Evolutionary conservation across 2,113 vertebrate genomes (phyloP).

Genomic region (Pterocles gutturalis): DNA sequence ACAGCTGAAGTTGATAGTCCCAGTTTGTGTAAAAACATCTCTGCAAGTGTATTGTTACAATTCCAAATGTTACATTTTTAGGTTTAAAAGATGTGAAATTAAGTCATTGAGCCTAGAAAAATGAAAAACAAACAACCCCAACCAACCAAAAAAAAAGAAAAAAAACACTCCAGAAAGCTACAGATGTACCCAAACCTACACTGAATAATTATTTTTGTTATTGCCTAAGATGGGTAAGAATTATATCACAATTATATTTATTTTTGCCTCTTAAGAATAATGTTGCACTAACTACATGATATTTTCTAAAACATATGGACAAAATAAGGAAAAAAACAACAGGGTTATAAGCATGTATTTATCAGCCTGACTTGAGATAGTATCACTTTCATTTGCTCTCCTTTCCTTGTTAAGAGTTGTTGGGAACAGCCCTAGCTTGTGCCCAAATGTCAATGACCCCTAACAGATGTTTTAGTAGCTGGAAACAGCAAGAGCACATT

Average conservation of each 20-base stretch:
- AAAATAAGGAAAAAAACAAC: not conserved
- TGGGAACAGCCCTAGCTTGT: not conserved
- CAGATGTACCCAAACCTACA: rapidly evolving
- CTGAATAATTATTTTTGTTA: not conserved
- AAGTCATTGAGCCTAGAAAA: not conserved
- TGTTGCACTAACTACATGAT: not conserved
- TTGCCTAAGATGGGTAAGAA: not conserved
- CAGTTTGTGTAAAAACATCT: not conserved
- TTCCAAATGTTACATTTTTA: not conserved
- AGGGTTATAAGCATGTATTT: not conserved
- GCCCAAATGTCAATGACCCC: not conserved
- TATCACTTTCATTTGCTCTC: not conserved
- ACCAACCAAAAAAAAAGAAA: too few species aligned
- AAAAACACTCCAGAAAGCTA: not conserved
- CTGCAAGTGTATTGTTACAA: not conserved
- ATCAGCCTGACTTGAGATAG: not conserved
- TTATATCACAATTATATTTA: not conserved
- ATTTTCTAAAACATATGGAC: not conserved
- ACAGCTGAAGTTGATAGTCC: not conserved
- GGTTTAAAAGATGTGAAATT: not conserved
- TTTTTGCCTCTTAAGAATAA: not conserved
- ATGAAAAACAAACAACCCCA: rapidly evolving
- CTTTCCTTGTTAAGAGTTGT: not conserved
- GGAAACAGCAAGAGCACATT: not conserved
- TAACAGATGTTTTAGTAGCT: not conserved